Percentiles rank a stretch among this genome's conserved stretches.
Evolutionary conservation across 2,797 vertebrate genomes (phyloP).

Genomic region (Sebastes baramenuke): DNA sequence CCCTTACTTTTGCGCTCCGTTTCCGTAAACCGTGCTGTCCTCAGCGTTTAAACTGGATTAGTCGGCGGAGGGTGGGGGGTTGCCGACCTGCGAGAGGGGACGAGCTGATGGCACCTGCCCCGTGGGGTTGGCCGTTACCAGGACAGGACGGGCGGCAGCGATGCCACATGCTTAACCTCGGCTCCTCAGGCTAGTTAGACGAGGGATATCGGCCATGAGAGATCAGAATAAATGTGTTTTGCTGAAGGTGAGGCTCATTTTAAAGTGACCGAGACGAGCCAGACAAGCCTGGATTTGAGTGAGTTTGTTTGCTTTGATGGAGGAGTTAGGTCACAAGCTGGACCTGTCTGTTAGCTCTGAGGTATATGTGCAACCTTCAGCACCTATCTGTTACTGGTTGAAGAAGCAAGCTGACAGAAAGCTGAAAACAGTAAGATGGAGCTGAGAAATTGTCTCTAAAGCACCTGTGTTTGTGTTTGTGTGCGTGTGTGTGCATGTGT

Average conservation of each 20-base stretch:
- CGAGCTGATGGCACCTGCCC: slow-evolving; percentile 63
- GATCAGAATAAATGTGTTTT: slow-evolving; percentile 22
- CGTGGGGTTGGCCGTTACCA: slow-evolving; percentile 46
- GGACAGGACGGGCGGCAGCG: slow-evolving; percentile 9
- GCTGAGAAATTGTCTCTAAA: slow-evolving; percentile 7
- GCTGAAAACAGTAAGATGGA: slow-evolving; percentile 26
- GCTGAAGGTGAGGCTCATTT: slow-evolving; percentile 25
- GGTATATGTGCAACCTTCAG: slow-evolving; percentile 28
- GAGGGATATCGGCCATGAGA: neutral
- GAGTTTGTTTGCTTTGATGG: slow-evolving; percentile 25
- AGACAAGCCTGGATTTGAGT: neutral
- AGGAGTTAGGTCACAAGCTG: neutral
- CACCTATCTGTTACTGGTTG: slow-evolving; percentile 26
- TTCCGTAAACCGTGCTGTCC: slow-evolving; percentile 73
- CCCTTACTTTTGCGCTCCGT: slow-evolving; percentile 27
- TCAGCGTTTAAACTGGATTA: slow-evolving; percentile 74
- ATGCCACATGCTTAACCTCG: slow-evolving; percentile 58
- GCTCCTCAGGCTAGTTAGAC: slow-evolving; percentile 6
- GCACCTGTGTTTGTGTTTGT: neutral
- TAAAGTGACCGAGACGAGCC: neutral
- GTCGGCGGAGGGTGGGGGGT: neutral
- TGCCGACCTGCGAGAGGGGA: slow-evolving; percentile 65
- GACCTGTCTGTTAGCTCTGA: slow-evolving; percentile 22
- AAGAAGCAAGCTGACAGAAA: slow-evolving; percentile 31
- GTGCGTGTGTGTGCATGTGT: neutral